These are phyloP conservation scores for Manis javanica DNA, from an alignment of 2,797 vertebrate species.

Conservation along the genomic window DNA sequence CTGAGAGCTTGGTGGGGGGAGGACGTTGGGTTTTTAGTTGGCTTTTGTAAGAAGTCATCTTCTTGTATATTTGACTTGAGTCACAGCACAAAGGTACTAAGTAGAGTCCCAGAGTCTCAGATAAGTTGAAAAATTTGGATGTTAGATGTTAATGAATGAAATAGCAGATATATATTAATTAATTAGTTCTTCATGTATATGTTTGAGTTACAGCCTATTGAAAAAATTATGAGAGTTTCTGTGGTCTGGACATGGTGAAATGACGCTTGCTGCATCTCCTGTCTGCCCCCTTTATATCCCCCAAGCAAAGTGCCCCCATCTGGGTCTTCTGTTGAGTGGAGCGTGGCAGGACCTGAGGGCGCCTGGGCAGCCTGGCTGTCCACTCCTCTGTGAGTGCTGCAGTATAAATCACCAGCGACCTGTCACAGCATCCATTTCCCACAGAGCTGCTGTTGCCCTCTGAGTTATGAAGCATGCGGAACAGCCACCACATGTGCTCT, in stretches of 20 bases:
- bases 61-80: not conserved
- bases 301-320: too few species aligned
- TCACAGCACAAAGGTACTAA: not conserved
- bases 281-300: fast-evolving
- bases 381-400: slow-evolving; percentile 69
- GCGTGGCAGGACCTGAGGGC: not conserved
- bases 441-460: slow-evolving; percentile 71
- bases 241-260: not conserved
- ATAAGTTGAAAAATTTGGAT: not conserved
- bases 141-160: not conserved
- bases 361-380: not conserved
- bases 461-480: slow-evolving; percentile 66
- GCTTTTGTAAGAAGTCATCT: not conserved
- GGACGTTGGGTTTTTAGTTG: not conserved
- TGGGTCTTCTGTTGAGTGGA: not conserved
- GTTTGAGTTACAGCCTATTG: not conserved
- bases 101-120: not conserved
- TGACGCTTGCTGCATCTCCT: not conserved
- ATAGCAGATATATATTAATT: not conserved
- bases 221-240: not conserved
- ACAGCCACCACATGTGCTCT: slow-evolving; percentile 32
- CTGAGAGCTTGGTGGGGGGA: not conserved
- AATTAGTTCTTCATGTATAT: not conserved
- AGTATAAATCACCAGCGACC: slow-evolving; percentile 82
- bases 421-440: slow-evolving; percentile 79